Evolutionary conservation across 1,140 invertebrate genomes (phyloP).

Genomic region (Odontomachus brunneus): DNA sequence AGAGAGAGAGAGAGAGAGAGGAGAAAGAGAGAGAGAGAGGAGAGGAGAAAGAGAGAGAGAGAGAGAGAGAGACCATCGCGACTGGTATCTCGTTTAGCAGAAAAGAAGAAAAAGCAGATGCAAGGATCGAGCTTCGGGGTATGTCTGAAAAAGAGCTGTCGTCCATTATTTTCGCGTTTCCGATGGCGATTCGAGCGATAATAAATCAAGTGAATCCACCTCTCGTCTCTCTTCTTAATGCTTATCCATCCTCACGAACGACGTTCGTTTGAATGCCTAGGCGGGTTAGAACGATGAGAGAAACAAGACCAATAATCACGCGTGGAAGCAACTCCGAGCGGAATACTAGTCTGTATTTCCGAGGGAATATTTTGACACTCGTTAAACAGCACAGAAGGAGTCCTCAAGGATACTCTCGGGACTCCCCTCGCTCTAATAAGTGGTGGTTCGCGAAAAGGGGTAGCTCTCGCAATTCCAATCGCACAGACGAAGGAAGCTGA

Average conservation of each 20-base stretch:
- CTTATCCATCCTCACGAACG: conserved; percentile 34
- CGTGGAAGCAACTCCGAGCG: conserved; percentile 26
- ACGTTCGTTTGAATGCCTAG: conserved; percentile 45
- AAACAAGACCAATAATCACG: conserved; percentile 52
- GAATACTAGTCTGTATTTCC: conserved; percentile 36
- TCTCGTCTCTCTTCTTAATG: conserved; percentile 32
- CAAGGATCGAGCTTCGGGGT: not conserved
- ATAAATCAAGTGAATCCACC: conserved; percentile 34
- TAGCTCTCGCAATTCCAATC: conserved; percentile 38
- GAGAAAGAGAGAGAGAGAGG: no score
- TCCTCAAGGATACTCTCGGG: conserved; percentile 35
- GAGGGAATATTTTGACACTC: conserved; percentile 18
- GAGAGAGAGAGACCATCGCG: no score
- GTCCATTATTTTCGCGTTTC: conserved; percentile 39
- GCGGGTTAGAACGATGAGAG: conserved; percentile 29
- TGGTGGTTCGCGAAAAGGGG: conserved; percentile 29
- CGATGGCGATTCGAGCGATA: conserved; percentile 16
- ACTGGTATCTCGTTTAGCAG: not conserved
- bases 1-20: no score
- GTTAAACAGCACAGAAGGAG: conserved; percentile 4
- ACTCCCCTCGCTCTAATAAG: conserved; percentile 39
- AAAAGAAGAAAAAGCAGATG: not conserved
- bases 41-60: no score
- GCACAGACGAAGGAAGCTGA: not conserved
- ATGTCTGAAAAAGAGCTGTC: not conserved